Evolutionary conservation across 2,888 invertebrate species (phyloP), one percentile per base, ranked within the genome.

Genomic region (Nasonovia ribisnigri): DNA sequence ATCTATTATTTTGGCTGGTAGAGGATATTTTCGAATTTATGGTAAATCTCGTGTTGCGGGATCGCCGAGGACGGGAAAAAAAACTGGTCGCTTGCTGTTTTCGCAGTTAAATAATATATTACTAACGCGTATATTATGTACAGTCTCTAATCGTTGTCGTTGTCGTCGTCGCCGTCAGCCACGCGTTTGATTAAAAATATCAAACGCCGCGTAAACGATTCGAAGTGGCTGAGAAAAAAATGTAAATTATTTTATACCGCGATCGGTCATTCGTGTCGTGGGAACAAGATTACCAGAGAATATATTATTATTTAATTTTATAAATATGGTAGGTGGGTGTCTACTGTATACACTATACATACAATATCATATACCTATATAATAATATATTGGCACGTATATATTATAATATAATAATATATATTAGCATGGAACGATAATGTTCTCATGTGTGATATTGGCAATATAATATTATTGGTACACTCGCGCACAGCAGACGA

Each of bases 111-210:
- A 91, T 36, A 57, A 77, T 36, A 77, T 36, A 77, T 77, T 77
- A 77, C 77, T 36, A 36, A 26, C 4, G 86, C 86, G 20, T 77
- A 36, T 77, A 77, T 36, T 77, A 77, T 77, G 77, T 77, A 77
- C 36, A 42, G 77, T 77, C 77, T 77, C 36, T 36, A 77, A 77
- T 77, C 77, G 77, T 36, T 77, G 46, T 77, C 46, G 13, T 77
- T 84, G 54, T n/a, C 48, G 42, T 67, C 91, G 43, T n/a, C 42
- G 84, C 29, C 84, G 54, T 84, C 60, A 46, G 29, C 46, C 46
- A 36, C 13, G 86, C 92, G 51, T 67, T 88, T 88, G 87, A 92
- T 91, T 91, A 92, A 67, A 88, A 87, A 67, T 88, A 92, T 88
- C 87, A 42, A 88, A 88, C n/a, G 26, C 57, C 42, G n/a, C n/a